Evolutionary conservation across 2,888 invertebrate species (phyloP).

Genomic region (Corythucha ciliata): DNA sequence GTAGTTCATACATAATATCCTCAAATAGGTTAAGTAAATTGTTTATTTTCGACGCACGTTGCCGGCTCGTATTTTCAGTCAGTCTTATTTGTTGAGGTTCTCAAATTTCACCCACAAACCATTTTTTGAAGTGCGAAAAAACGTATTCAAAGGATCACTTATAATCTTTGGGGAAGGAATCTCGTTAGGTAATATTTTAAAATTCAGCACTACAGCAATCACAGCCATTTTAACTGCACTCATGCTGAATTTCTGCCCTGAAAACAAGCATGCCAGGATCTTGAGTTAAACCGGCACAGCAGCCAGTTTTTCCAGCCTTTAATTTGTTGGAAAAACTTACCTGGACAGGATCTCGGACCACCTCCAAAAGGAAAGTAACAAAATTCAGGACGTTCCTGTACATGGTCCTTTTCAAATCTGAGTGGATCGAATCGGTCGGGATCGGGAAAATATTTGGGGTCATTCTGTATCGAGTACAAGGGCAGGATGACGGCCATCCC

Average conservation of each 20-base stretch:
- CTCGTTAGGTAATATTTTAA: conserved; percentile 20
- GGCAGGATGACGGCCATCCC: conserved; percentile 22
- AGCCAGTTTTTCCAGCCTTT: neutral
- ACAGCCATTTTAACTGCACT: conserved; percentile 24
- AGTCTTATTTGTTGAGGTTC: too few species aligned
- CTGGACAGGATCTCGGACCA: conserved; percentile 26
- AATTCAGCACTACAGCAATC: conserved; percentile 20
- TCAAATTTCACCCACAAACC: conserved; percentile 22
- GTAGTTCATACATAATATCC: too few species aligned
- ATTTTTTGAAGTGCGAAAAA: conserved; percentile 17
- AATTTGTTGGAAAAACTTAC: conserved; percentile 4
- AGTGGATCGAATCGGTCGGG: conserved; percentile 25
- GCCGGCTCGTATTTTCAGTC: too few species aligned
- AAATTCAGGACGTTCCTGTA: conserved; percentile 15
- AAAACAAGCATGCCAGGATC: neutral
- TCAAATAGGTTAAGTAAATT: too few species aligned
- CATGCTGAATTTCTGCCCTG: conserved; percentile 26
- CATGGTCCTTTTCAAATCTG: conserved; percentile 20
- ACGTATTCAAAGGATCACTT: conserved; percentile 14
- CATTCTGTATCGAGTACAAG: conserved; percentile 24
- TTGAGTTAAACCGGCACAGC: neutral
- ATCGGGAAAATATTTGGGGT: conserved; percentile 24
- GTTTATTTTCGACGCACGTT: too few species aligned
- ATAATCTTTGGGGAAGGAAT: conserved; percentile 9
- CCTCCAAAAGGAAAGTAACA: conserved; percentile 25